Evolutionary conservation across 2,888 invertebrate species (phyloP), one percentile per base, ranked within the genome.

Genomic region (Galeruca laticollis): DNA sequence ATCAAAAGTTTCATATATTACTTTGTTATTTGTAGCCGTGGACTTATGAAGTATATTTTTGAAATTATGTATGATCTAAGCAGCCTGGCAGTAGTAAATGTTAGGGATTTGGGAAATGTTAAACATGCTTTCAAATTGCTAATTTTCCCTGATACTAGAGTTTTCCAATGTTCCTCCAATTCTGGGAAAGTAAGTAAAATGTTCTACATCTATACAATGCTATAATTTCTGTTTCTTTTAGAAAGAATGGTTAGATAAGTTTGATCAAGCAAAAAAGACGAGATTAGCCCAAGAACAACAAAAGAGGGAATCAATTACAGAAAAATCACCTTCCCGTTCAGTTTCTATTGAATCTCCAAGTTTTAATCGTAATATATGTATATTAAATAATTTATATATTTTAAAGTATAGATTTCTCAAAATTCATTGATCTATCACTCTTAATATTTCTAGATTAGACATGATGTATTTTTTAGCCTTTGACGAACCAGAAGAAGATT

Each of bases 41-140:
- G 94, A 9, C 92, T 93, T 60, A 92, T 93, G 82, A 90, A 94
- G 80, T 96, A 94, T 83, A 92, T 93, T 83, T 94, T 93, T 87
- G 94, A 95, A 85, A 90, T 90, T 10, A 89, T 93, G 81, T 96
- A 95, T 84, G 94, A 95, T 77, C 88, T 96, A 51, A 95, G 95
- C 82, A 95, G 93, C 83, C 87, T 98, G 78, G 98, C 97, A 21
- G 94, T 98, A 31, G 97, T 98, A 0, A 98, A 98, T 85, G 96
- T 98, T 61, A 88, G 94, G 79, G 96, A 98, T 86, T 88, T 95
- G 72, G 96, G 95, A 60, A 94, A 92, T 73, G 92, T 96, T 0
- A 96, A 96, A 83, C 92, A 97, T 85, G 96, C 96, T 4, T 97
- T 98, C 81, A 98, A 98, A 86, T 90, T 98, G 10, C 88, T 98